Base-by-base conservation (phyloP, 2,888 invertebrate genomes). In the Dinocampus coccinellae region DNA sequence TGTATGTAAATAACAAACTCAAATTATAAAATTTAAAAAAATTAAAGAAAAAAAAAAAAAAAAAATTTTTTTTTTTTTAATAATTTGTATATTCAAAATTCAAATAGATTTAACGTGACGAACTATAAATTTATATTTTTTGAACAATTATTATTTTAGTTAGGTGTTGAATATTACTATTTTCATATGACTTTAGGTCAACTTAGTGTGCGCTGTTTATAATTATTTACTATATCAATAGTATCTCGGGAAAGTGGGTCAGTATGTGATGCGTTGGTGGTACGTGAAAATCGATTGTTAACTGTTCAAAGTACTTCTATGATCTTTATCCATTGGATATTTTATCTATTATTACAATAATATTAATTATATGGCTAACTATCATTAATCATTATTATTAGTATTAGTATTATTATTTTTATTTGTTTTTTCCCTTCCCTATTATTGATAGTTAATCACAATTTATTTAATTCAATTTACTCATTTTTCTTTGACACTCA, bases 161-260 rank as follows among this genome's bases (percentile, higher is more conserved):
- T 47, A 24, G 4, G 3, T 20, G 7, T 63, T 20, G 60, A 34
- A 33, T 60, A 60, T 29, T n/a, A 29, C 29, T 29, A 29, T 3
- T 7, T 29, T 57, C 13, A 42, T 62, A 22, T 39, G 13, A 29
- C 13, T n/a, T 16, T 24, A n/a, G 13, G 13, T 29, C n/a, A 58
- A 29, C 20, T 58, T 20, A 36, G n/a, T 47, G 47, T 29, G n/a
- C n/a, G n/a, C 47, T 47, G 16, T n/a, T 47, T 47, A 47, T 16
- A 29, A 10, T 36, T 29, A 33, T 33, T 55, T 9, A 10, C 24
- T 57, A 57, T 66, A 66, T 57, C 57, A 57, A 66, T 66, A 66
- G 39, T 24, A 57, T 24, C 33, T 16, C n/a, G 47, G 60, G 61
- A 42, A 71, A 71, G 66, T 71, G 71, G 71, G 71, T 67, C 71